Conservation (phyloP, 2,797 vertebrate species). For the Pseudochaenichthys georgianus region DNA sequence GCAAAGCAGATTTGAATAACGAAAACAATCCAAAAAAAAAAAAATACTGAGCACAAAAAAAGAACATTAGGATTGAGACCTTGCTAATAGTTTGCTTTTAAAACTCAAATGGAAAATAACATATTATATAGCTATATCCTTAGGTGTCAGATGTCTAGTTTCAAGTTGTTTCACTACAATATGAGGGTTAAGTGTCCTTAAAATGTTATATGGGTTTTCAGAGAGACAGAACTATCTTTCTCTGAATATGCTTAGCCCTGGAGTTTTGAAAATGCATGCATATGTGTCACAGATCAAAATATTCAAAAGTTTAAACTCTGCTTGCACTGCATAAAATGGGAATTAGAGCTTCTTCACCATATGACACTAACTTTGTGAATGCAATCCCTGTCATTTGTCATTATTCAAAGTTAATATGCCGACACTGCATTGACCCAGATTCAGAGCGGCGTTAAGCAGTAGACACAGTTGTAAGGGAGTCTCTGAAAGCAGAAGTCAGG, state of each 20-base stretch:
- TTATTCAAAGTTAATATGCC: constrained; percentile 69
- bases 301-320: constrained; percentile 39
- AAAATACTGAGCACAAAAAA: background rate
- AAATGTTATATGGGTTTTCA: background rate
- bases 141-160: no score
- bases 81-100: constrained; percentile 5
- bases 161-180: background rate
- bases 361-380: constrained; percentile 51
- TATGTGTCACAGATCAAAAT: constrained; percentile 48
- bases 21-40: background rate
- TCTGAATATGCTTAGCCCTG: constrained; percentile 1
- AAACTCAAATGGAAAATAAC: background rate
- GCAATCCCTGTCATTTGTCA: constrained; percentile 70
- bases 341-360: constrained; percentile 37
- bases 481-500: constrained; percentile 70
- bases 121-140: no score
- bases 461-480: constrained; percentile 37
- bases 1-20: background rate
- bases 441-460: constrained; percentile 59
- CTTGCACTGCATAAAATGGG: constrained; percentile 57
- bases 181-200: background rate
- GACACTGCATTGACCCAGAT: constrained; percentile 74
- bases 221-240: background rate
- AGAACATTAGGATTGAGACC: background rate
- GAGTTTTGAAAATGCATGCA: constrained; percentile 34